These are phyloP conservation scores for Drosophila colorata DNA, from an alignment of 2,888 invertebrate genomes.

Conservation along the genomic window DNA sequence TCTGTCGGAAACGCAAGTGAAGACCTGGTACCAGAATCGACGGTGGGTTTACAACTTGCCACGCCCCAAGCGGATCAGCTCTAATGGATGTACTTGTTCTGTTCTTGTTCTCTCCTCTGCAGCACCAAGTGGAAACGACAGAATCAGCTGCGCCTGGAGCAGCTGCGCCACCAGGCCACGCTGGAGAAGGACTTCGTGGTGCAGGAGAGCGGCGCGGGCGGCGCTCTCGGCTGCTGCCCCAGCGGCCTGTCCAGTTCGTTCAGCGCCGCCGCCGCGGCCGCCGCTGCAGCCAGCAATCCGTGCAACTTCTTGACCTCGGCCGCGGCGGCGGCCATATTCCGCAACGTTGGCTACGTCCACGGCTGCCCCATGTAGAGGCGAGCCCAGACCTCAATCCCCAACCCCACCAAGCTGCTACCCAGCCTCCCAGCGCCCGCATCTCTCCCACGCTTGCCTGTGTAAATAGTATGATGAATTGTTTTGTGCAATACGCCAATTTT, in stretches of 20 bases:
- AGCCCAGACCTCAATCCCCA: background rate
- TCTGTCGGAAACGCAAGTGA: conserved; percentile 96
- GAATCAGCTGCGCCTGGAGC: conserved; percentile 94
- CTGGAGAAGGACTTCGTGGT: conserved; percentile 89
- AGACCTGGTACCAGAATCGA: conserved; percentile 92
- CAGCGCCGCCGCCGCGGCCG: conserved; percentile 71
- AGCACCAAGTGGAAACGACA: conserved; percentile 96
- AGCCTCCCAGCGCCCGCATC: background rate
- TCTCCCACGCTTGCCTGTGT: conserved; percentile 55
- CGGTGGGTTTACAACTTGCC: conserved; percentile 68
- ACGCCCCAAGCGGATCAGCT: background rate
- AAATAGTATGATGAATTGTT: conserved; percentile 49
- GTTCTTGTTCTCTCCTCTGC: conserved; percentile 39
- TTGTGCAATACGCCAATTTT: conserved; percentile 67
- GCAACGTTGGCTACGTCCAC: conserved; percentile 91
- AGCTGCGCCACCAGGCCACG: conserved; percentile 93
- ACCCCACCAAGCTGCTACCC: no score
- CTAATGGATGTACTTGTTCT: background rate
- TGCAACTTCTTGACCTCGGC: conserved; percentile 90
- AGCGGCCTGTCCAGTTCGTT: conserved; percentile 81
- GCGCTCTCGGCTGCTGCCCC: conserved; percentile 83
- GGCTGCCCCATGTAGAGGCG: conserved; percentile 88
- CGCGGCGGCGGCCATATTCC: conserved; percentile 88
- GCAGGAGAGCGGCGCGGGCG: conserved; percentile 71
- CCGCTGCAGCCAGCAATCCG: conserved; percentile 83